Evolutionary conservation across 2,797 vertebrate species (phyloP).

Genomic region (Xiphophorus birchmanni): DNA sequence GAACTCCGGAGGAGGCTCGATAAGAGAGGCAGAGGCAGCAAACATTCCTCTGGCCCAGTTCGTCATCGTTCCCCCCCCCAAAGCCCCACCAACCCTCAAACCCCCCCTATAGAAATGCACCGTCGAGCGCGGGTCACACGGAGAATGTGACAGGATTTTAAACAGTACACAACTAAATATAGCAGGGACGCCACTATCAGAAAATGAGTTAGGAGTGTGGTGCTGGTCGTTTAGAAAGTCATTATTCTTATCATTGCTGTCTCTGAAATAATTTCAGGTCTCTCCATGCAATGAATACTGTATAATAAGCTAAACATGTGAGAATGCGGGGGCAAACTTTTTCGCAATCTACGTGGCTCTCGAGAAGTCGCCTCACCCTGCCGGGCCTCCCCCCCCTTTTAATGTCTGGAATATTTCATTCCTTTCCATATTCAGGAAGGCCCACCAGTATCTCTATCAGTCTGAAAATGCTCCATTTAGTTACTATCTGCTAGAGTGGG

Average conservation of each 20-base stretch:
- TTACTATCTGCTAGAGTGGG: conserved; percentile 77
- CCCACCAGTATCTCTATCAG: conserved; percentile 65
- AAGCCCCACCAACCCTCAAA: conserved; percentile 29
- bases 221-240: conserved; percentile 86
- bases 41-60: conserved; percentile 68
- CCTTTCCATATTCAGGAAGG: conserved; percentile 68
- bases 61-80: conserved; percentile 42
- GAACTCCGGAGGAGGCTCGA: conserved; percentile 69
- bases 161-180: conserved; percentile 89
- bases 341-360: conserved; percentile 68
- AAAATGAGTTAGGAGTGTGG: conserved; percentile 86
- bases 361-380: conserved; percentile 61
- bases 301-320: conserved; percentile 85
- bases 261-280: conserved; percentile 87
- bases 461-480: conserved; percentile 78
- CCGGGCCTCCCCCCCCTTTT: conserved; percentile 53
- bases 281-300: conserved; percentile 87
- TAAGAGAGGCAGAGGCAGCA: conserved; percentile 67
- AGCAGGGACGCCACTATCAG: conserved; percentile 84
- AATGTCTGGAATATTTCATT: conserved; percentile 69
- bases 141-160: conserved; percentile 85
- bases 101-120: conserved; percentile 72
- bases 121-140: conserved; percentile 74
- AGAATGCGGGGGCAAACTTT: conserved; percentile 77
- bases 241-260: conserved; percentile 89